Percentiles rank a stretch among this genome's conserved stretches.
Evolutionary conservation across 2,888 invertebrate species (phyloP).

Genomic region (Drosophila kanekoi): DNA sequence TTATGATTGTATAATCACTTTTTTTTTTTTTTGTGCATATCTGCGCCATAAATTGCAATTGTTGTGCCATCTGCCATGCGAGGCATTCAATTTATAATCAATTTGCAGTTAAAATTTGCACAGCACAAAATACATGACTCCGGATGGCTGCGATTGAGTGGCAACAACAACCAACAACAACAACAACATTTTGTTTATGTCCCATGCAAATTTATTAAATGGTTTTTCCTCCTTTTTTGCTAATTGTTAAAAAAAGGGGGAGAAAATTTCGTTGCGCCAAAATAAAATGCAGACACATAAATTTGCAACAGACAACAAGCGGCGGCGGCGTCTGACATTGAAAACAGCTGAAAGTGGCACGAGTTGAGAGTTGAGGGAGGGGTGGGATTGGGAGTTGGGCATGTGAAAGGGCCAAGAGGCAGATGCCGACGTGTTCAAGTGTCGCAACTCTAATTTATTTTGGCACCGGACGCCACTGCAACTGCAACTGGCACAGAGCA

Average conservation of each 20-base stretch:
- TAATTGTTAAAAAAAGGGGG: conserved; percentile 50
- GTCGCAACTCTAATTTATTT: conserved; percentile 67
- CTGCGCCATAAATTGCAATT: conserved; percentile 30
- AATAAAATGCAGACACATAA: conserved; percentile 72
- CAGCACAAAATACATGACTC: conserved; percentile 9
- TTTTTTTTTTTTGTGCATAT: conserved; percentile 1
- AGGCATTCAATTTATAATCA: conserved; percentile 57
- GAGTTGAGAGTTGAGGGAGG: not conserved
- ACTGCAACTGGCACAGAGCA: conserved; percentile 3
- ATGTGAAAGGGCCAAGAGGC: conserved; percentile 25
- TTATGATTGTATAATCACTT: conserved; percentile 14
- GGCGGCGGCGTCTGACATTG: conserved; percentile 63
- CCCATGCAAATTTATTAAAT: conserved; percentile 59
- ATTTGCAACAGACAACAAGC: conserved; percentile 64
- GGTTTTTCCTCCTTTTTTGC: conserved; percentile 31
- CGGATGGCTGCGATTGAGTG: conserved; percentile 38
- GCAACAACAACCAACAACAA: conserved; percentile 21
- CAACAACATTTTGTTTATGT: conserved; percentile 51
- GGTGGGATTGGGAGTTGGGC: not conserved
- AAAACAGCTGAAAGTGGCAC: conserved; percentile 36
- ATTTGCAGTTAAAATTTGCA: conserved; percentile 48
- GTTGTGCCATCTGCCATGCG: conserved; percentile 37
- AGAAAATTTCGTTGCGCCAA: conserved; percentile 41
- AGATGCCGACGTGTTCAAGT: conserved; percentile 59
- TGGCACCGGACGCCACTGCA: conserved; percentile 39